Conservation (phyloP, 2,797 vertebrate species). For the Acanthurus leucopareius region DNA sequence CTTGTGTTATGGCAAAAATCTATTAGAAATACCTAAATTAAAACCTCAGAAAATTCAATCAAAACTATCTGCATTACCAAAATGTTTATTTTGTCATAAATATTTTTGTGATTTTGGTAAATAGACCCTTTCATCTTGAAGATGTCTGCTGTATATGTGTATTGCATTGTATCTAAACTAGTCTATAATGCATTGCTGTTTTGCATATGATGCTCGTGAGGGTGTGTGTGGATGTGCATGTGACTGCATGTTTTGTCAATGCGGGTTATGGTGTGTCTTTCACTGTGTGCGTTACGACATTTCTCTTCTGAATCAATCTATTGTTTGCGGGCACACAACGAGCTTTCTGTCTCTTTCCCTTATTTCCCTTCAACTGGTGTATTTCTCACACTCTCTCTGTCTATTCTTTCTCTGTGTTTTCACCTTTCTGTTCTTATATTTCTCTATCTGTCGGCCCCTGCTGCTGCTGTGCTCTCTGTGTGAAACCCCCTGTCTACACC, state of each 20-base stretch:
- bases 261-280: conserved; percentile 52
- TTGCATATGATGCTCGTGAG: neutral
- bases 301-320: conserved; percentile 72
- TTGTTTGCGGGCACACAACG: conserved; percentile 76
- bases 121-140: conserved; percentile 7
- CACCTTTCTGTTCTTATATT: conserved; percentile 16
- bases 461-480: conserved; percentile 18
- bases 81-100: neutral
- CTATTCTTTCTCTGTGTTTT: conserved; percentile 25
- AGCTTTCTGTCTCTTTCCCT: conserved; percentile 58
- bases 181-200: neutral
- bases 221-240: conserved; percentile 39
- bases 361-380: conserved; percentile 23
- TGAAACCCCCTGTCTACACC: conserved; percentile 21
- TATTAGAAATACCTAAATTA: neutral
- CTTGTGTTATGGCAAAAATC: neutral
- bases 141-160: neutral
- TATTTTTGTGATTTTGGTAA: conserved; percentile 16
- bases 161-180: neutral
- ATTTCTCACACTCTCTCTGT: conserved; percentile 16
- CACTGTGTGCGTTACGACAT: conserved; percentile 43
- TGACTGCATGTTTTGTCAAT: conserved; percentile 60
- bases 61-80: neutral
- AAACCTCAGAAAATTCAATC: neutral
- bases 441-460: conserved; percentile 4